Evolutionary conservation across 2,113 vertebrate species (phyloP), one percentile per base, ranked within the genome.

Genomic region (Pavo muticus): DNA sequence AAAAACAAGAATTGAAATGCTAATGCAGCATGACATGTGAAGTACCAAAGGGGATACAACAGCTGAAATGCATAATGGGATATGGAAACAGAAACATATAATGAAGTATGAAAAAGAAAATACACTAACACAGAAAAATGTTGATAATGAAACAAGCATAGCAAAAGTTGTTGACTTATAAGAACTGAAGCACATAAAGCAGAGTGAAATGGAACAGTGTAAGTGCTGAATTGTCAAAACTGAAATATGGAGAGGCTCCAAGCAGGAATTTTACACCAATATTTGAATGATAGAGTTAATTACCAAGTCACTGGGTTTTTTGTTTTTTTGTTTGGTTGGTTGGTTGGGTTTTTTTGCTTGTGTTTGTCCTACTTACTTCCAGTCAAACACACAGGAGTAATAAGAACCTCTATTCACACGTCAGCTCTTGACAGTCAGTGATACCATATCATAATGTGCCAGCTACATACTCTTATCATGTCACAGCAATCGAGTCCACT

Each of bases 391-490:
- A 14, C 2, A 14, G 21, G 40, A 61, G 44, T n/a, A 24, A 60
- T 75, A 25, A 50, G 32, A 39, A 45, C 56, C 6, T 71, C 18
- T 0, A 0, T 57, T 79, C 5, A 2, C 40, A 21, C 11, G 14
- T 3, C 3, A 78, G 37, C 30, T 91, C 61, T 61, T 78, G 63
- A 64, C 59, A 72, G 44, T 23, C 54, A 54, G 70, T 25, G 61
- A 24, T 30, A 63, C 0, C 0, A 20, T 29, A 23, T 18, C 2
- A 0, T 6, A 60, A 68, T 0, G 0, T 52, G 61, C 16, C 84
- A 91, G 21, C 35, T 72, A 47, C 59, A 10, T 42, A 71, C 42
- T 89, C 47, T 65, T 29, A 37, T 15, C 25, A 21, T 9, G 24
- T n/a, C 77, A 47, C 1, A 65, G 19, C 7, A 39, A 52, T 21